Evolutionary conservation across 92 coral and sea anemone species (phyloP).

Genomic region (Porites divaricata): DNA sequence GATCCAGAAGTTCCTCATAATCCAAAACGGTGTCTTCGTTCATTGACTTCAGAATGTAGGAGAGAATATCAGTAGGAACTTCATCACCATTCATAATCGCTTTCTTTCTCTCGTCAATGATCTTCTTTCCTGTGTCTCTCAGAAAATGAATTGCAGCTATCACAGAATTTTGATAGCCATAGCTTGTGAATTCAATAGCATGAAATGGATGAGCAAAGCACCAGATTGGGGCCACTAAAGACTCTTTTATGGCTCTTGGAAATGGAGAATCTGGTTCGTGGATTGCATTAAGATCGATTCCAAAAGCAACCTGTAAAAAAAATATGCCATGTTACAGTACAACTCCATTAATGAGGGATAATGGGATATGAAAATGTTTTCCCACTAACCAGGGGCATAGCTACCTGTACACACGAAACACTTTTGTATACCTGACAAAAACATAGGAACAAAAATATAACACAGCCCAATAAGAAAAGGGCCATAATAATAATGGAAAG

Average conservation of each 20-base stretch:
- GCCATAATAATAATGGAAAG: too few species aligned
- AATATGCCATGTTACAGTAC: too few species aligned
- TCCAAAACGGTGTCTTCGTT: constrained; percentile 51
- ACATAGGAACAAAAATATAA: too few species aligned
- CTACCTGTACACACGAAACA: too few species aligned
- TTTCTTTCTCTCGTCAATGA: constrained; percentile 72
- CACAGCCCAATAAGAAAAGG: too few species aligned
- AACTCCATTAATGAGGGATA: too few species aligned
- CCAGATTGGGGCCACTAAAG: constrained; percentile 62
- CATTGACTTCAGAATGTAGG: constrained; percentile 58
- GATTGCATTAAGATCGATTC: constrained; percentile 63
- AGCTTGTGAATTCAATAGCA: constrained; percentile 61
- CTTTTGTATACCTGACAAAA: too few species aligned
- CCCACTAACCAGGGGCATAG: too few species aligned
- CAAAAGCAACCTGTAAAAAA: constrained; percentile 77
- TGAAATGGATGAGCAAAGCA: constrained; percentile 58
- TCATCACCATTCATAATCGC: constrained; percentile 54
- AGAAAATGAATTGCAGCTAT: constrained; percentile 79
- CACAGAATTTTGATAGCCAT: constrained; percentile 73
- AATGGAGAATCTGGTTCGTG: constrained; percentile 71
- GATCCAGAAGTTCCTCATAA: constrained; percentile 80
- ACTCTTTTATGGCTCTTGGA: constrained; percentile 65
- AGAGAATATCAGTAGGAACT: constrained; percentile 68
- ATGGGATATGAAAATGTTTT: too few species aligned
- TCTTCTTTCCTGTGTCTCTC: constrained; percentile 82